Evolutionary conservation across 1,140 invertebrate species (phyloP), one percentile per base, ranked within the genome.

Genomic region (Brachionus angularis): DNA sequence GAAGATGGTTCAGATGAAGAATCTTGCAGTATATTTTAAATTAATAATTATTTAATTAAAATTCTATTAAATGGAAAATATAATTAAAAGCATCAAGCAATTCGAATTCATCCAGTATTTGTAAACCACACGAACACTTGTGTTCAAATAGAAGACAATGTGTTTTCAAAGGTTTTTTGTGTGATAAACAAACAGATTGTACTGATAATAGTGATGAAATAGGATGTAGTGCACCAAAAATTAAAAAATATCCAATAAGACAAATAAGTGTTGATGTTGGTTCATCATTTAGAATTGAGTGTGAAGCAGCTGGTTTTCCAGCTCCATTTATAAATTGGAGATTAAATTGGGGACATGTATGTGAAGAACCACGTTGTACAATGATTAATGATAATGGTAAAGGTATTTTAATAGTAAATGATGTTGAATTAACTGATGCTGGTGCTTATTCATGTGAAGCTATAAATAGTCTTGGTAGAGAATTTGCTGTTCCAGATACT

Each of bases 371-470:
- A 2, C 90, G 95, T 77, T 36, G 53, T 39, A 62, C 53, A 16
- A 50, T 73, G 14, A 72, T 46, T 42, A 62, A 61, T 21, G 36
- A 49, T 14, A 61, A 72, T 42, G 71, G 71, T 5, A 84, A 87
- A 1, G 94, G 94, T 16, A 87, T 84, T 0, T 81, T 98, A 0
- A 88, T 86, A 0, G 93, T 95, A 76, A 86, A 86, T 0, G 80
- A 91, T 73, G 88, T 91, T 21, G 74, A 77, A 44, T 74, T 76
- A 8, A 75, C 78, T 55, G 91, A 98, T 75, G 90, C 91, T 77
- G 96, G 95, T 2, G 93, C 94, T 0, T 98, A 98, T 79, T 95
- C 91, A 10, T 98, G 96, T 82, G 95, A 98, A 84, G 93, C 90
- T 1, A 88, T 98, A 27, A 98, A 97, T 78, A 87, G 86, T 27